Percentiles rank a stretch among this genome's conserved stretches.
Conservation (phyloP, 2,113 vertebrate species). For the Coturnix japonica region DNA sequence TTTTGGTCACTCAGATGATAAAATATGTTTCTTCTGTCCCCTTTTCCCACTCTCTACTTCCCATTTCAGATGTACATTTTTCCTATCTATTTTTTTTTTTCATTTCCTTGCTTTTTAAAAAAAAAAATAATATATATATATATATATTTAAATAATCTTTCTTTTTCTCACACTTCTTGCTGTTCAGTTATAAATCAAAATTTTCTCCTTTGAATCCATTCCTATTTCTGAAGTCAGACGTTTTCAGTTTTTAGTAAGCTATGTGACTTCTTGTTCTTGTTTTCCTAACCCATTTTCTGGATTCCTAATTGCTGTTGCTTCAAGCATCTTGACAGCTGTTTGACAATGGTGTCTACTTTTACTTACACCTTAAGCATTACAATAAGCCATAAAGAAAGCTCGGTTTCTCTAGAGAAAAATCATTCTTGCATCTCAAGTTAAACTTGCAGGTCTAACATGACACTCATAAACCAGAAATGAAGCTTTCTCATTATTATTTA, state of each 20-base stretch:
- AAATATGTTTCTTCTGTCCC: not conserved
- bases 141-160: not conserved
- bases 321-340: not conserved
- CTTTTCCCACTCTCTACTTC: not conserved
- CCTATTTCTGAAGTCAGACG: not conserved
- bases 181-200: not conserved
- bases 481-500: slow-evolving; percentile 13
- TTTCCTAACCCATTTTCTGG: not conserved
- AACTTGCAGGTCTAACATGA: not conserved
- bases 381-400: not conserved
- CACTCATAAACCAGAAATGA: not conserved
- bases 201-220: not conserved
- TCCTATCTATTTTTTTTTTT: not conserved
- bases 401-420: slow-evolving; percentile 10
- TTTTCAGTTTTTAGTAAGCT: not conserved
- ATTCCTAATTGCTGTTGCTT: slow-evolving; percentile 3
- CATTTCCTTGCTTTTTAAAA: not conserved
- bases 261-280: not conserved
- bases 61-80: not conserved
- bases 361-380: not conserved
- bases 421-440: not conserved
- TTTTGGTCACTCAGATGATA: not conserved
- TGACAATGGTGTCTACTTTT: not conserved
- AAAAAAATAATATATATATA: no score
- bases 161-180: not conserved